Conservation (phyloP, 2,888 invertebrate species). For the Andricus curvator region DNA sequence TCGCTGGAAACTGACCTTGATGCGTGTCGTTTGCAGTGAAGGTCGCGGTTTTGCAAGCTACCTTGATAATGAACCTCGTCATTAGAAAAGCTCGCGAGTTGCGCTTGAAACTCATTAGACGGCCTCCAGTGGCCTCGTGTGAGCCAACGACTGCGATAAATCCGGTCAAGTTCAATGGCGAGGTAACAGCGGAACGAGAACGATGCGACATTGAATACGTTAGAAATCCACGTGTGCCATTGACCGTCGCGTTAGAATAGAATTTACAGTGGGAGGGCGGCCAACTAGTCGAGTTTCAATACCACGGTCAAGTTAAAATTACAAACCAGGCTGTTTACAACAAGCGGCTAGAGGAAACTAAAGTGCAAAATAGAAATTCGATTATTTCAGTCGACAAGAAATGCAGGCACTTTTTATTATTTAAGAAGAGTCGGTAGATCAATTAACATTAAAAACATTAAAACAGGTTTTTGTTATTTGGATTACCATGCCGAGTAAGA, state of each 20-base stretch:
- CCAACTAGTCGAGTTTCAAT: conserved; percentile 13
- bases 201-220: conserved; percentile 20
- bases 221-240: conserved; percentile 37
- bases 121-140: conserved; percentile 45
- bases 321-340: not conserved
- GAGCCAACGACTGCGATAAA: conserved; percentile 48
- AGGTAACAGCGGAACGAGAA: conserved; percentile 6
- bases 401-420: no score
- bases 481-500: no score
- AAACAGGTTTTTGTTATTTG: no score
- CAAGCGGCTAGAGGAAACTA: no score
- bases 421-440: no score
- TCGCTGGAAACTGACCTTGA: conserved; percentile 29
- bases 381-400: no score
- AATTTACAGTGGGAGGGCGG: conserved; percentile 16
- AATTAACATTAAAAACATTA: no score
- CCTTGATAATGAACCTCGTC: conserved; percentile 27
- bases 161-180: conserved; percentile 57
- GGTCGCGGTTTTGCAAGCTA: not conserved
- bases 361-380: no score
- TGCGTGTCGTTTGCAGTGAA: conserved; percentile 13
- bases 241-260: conserved; percentile 32
- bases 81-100: conserved; percentile 15
- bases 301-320: conserved; percentile 30
- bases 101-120: conserved; percentile 50